phyloP scores from a whole-genome alignment of 2,797 vertebrate genomes.

The Mormyrops boulengeri region DNA sequence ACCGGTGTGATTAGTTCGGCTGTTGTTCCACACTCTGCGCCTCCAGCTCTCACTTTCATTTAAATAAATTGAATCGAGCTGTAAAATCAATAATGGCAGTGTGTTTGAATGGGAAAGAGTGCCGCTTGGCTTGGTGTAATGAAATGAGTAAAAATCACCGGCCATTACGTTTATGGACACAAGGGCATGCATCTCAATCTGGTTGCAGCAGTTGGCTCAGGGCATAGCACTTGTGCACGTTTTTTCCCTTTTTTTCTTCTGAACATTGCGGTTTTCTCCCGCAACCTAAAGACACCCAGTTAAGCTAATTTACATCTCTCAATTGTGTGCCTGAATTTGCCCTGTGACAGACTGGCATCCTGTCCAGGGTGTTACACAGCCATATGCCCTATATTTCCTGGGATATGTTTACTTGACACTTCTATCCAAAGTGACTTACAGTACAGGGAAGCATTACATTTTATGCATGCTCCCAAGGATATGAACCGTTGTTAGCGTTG shows the following conservation, averaged over 20 bases:
- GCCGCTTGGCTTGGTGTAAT: constrained; percentile 11
- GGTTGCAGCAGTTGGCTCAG: not conserved
- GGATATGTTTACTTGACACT: not conserved
- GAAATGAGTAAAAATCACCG: not conserved
- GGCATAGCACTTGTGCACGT: not conserved
- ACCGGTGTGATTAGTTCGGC: not conserved
- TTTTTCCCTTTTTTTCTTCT: not conserved
- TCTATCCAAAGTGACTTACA: not conserved
- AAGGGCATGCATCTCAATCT: not conserved
- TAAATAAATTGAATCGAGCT: constrained; percentile 10
- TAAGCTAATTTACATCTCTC: not conserved
- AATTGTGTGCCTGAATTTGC: not conserved
- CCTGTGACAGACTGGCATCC: not conserved
- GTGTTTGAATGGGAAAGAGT: not conserved
- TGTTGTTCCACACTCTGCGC: not conserved
- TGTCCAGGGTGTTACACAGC: not conserved
- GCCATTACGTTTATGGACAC: not conserved
- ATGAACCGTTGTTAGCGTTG: not conserved
- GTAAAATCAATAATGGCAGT: constrained; percentile 10
- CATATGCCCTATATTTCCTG: not conserved
- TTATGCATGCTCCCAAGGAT: not conserved
- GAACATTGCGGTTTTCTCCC: not conserved
- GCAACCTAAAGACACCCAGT: not conserved
- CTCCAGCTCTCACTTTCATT: not conserved
- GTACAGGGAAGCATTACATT: not conserved